Base-by-base conservation (phyloP, 2,113 vertebrate genomes). In the Leptosomus discolor region DNA sequence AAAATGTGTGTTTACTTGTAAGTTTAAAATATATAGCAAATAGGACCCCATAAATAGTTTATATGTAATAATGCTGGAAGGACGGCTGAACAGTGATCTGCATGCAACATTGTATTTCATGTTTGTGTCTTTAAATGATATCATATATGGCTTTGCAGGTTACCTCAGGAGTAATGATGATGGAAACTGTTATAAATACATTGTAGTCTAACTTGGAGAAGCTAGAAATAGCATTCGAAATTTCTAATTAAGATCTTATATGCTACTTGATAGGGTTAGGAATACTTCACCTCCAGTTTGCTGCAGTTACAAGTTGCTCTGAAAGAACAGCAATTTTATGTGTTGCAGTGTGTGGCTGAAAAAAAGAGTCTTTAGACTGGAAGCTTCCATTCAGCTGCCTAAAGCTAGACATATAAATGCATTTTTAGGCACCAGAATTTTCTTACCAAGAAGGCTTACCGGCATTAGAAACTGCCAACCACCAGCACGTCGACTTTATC, bases 121-220 rank as follows among this genome's bases (percentile, higher is more conserved):
- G 54, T 94, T 86, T 95, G 70, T 88, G 48, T 74, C 48, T 94
- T 98, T 86, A 96, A 96, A 91, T 92, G 22, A 82, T 93, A 93
- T 3, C 89, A 73, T 86, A 41, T 56, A 65, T 79, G 63, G 30
- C 76, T 96, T 96, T 89, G n/a, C 46, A 84, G 60, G 58, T 82
- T 96, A 90, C 53, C 90, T 94, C 90, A 27, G 84, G 81, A 76
- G 89, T 67, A 91, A 45, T 71, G 37, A 94, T 93, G 96, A 97
- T 85, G 67, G 95, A 95, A 97, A 46, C n/a, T 85, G 93, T 96
- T 96, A 92, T 86, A 97, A 97, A 95, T 96, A 97, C 41, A 57
- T 68, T 78, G 39, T 76, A 92, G 68, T 95, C 43, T 76, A 96
- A 94, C 94, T 81, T 54, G 18, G 48, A 80, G 71, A 83, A 86